Evolutionary conservation across 1,140 invertebrate genomes (phyloP), one percentile per base, ranked within the genome.

Genomic region (Trichonephila clavata): DNA sequence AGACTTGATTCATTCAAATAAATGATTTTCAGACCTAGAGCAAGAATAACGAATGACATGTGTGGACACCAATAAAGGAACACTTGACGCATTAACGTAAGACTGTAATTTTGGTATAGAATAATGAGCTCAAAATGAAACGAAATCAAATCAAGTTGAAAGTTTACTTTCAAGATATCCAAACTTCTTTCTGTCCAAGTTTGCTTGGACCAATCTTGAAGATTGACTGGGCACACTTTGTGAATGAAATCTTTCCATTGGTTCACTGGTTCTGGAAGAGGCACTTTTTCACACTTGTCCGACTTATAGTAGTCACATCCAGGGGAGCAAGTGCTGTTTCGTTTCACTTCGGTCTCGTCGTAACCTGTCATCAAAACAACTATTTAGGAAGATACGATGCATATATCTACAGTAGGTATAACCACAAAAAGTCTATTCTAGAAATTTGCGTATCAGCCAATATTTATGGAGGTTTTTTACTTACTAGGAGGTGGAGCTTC

Each of bases 201-300:
- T 50, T 91, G 93, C 50, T 94, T 91, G 0, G 61, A 63, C 93
- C 93, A 94, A 61, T 91, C 93, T 65, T 77, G 61, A 14, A 94
- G 18, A 60, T 94, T 94, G 2, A 94, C 83, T 32, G 93, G 93
- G 32, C 89, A 94, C 3, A 94, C 27, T n/a, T 94, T 90, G 10
- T 94, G 50, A 6, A 80, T 13, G 32, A 94, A 94, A 50, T 94
- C 93, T n/a, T 8, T 16, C 93, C 88, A 86, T 63, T 86, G 88
- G 16, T 94, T 59, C 6, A 94, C 93, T n/a, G 86, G 86, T 50
- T 81, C 83, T 27, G 83, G 81, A 24, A 32, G 24, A 1, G 65
- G 89, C 27, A 94, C 27, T 50, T 94, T 94, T 50, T 91, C 93
- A 2, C 20, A 20, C 77, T 91, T 94, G 32, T 43, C 57, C 21